A percentile compares a stretch with the other conserved stretches of the same genome.
phyloP scores from a whole-genome alignment of 2,888 invertebrate genomes.

The Hyppa rectilinea region DNA sequence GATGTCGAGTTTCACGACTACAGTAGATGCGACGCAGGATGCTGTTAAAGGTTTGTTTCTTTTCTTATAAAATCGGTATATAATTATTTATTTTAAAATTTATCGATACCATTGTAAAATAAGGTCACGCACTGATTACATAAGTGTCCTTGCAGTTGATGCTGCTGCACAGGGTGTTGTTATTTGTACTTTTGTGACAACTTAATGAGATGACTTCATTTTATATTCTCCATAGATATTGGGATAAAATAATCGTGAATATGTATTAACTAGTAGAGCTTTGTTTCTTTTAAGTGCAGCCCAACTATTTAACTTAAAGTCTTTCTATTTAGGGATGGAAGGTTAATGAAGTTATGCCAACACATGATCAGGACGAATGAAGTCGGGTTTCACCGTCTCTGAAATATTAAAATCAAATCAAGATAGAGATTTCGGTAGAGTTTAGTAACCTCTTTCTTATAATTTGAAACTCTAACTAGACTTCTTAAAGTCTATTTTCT shows the following conservation, averaged over 20 bases:
- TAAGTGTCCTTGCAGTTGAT: conserved; percentile 52
- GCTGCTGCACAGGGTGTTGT: conserved; percentile 32
- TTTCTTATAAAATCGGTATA: conserved; percentile 20
- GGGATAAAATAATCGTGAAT: conserved; percentile 4
- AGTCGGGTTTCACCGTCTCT: not conserved
- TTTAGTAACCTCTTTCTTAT: not conserved
- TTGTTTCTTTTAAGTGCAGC: not conserved
- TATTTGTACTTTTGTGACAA: conserved; percentile 16
- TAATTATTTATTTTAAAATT: conserved; percentile 7
- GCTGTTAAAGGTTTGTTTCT: conserved; percentile 83
- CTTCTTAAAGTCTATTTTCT: not conserved
- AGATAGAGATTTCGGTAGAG: not conserved
- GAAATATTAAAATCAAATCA: conserved; percentile 15
- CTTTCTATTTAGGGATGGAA: not conserved
- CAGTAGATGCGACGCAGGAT: conserved; percentile 79
- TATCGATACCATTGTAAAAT: conserved; percentile 38
- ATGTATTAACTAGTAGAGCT: not conserved
- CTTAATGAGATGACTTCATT: conserved; percentile 12
- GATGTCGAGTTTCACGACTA: conserved; percentile 83
- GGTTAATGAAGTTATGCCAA: not conserved
- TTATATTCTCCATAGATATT: not conserved
- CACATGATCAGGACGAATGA: not conserved
- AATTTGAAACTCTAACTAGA: too few species aligned
- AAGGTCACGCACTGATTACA: conserved; percentile 50
- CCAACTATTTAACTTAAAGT: not conserved